Percentiles rank a stretch among this genome's conserved stretches.
Evolutionary conservation across 1,140 invertebrate genomes (phyloP).

Genomic region (Drosophila nebulosa): DNA sequence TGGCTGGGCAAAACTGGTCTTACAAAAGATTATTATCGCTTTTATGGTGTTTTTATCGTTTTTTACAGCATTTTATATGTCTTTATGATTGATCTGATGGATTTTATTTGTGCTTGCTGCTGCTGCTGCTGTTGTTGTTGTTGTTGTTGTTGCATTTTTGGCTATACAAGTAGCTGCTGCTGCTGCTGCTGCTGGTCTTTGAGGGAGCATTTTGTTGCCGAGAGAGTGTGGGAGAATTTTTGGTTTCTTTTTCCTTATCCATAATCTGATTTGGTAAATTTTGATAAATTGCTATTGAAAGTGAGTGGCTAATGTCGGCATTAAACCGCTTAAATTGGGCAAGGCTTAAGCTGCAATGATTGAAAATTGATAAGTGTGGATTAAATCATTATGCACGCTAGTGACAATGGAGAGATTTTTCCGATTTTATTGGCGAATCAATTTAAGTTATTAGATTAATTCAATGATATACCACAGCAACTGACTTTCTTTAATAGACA

Average conservation of each 20-base stretch:
- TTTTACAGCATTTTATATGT: slow-evolving; percentile 54
- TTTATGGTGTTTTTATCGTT: slow-evolving; percentile 72
- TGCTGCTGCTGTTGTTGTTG: slow-evolving; percentile 3
- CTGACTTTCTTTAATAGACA: no score
- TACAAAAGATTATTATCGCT: slow-evolving; percentile 71
- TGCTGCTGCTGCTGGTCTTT: slow-evolving; percentile 56
- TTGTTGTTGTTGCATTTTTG: slow-evolving; percentile 30
- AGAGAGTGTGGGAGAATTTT: slow-evolving; percentile 74
- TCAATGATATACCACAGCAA: no score
- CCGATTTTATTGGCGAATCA: neutral
- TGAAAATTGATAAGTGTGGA: slow-evolving; percentile 25
- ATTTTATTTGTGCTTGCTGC: slow-evolving; percentile 38
- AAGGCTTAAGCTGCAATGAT: slow-evolving; percentile 20
- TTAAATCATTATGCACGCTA: slow-evolving; percentile 14
- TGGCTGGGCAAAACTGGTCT: slow-evolving; percentile 66
- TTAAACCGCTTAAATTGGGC: slow-evolving; percentile 14
- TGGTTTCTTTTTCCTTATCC: neutral
- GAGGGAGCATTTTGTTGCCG: slow-evolving; percentile 13
- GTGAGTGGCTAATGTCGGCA: slow-evolving; percentile 55
- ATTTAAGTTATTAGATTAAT: neutral
- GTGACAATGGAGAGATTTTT: neutral
- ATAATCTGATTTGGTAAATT: slow-evolving; percentile 64
- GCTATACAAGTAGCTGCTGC: slow-evolving; percentile 55
- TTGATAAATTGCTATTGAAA: slow-evolving; percentile 64
- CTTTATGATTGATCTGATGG: slow-evolving; percentile 74